A percentile compares a stretch with the other conserved stretches of the same genome.
phyloP scores from a whole-genome alignment of 2,113 vertebrate genomes.

The Pterophyllum scalare region DNA sequence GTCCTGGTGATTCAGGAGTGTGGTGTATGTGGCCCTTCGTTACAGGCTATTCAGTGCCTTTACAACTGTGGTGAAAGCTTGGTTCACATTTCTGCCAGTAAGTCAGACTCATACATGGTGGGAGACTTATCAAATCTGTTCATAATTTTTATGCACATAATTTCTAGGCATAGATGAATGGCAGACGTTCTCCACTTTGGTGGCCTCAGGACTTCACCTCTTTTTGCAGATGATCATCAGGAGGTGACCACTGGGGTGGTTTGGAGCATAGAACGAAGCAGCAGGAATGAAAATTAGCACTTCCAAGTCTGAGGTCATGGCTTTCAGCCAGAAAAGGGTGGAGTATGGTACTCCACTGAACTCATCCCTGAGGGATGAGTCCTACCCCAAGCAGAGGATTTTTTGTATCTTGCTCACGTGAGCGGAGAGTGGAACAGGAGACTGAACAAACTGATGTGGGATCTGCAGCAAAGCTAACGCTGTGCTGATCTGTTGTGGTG shows the following conservation, averaged over 20 bases:
- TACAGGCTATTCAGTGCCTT: background rate
- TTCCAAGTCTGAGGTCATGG: background rate
- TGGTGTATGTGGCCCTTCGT: background rate
- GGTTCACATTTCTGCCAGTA: background rate
- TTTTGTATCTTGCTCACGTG: background rate
- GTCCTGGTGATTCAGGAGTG: background rate
- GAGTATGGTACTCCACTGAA: too few species aligned
- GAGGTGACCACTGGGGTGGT: background rate
- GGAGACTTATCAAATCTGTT: background rate
- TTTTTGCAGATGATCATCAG: background rate
- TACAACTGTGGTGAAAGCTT: background rate
- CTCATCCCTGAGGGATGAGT: background rate
- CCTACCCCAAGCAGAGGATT: background rate
- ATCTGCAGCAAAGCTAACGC: background rate
- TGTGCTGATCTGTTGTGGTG: too few species aligned
- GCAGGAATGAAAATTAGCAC: too few species aligned
- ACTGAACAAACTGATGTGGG: background rate
- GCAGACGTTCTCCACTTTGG: background rate
- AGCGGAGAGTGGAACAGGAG: background rate
- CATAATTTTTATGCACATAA: background rate
- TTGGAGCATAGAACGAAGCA: too few species aligned
- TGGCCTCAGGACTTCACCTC: background rate
- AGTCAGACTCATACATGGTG: background rate
- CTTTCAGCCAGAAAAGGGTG: background rate
- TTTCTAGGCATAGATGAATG: background rate